Conservation (phyloP, 2,888 invertebrate species). For the Noctua comes region DNA sequence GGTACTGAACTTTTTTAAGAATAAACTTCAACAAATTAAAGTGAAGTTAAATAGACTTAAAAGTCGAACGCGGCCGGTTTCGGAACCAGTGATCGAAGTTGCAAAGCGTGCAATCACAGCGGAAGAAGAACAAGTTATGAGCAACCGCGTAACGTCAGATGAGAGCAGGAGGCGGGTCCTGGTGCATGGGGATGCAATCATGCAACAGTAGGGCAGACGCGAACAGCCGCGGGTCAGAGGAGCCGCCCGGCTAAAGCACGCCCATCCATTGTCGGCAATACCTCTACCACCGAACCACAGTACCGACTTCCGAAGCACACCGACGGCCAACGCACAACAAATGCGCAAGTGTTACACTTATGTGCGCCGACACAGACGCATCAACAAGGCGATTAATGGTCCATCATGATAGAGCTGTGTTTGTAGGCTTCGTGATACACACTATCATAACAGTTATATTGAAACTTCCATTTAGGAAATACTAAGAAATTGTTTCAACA, state of each 20-base stretch:
- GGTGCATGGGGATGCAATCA: constrained; percentile 73
- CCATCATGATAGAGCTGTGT: constrained; percentile 9
- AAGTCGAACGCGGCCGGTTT: constrained; percentile 1
- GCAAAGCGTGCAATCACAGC: constrained; percentile 70
- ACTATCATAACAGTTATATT: constrained; percentile 10
- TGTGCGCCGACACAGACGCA: constrained; percentile 24
- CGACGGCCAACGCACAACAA: constrained; percentile 21
- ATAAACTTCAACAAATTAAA: constrained; percentile 17
- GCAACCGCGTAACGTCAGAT: constrained; percentile 61
- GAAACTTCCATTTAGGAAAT: constrained; percentile 25
- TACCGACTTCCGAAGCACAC: constrained; percentile 37
- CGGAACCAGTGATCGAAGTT: constrained; percentile 28
- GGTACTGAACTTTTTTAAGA: not conserved
- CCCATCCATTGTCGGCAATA: constrained; percentile 67
- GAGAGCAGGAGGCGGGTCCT: constrained; percentile 75
- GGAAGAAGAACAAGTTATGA: constrained; percentile 68
- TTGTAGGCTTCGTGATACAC: constrained; percentile 16
- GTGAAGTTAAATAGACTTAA: constrained; percentile 3
- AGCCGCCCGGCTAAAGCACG: constrained; percentile 77
- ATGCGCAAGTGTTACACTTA: constrained; percentile 15
- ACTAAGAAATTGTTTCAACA: constrained; percentile 14
- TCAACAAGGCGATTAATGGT: constrained; percentile 9
- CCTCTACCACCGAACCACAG: constrained; percentile 46
- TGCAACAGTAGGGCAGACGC: constrained; percentile 69
- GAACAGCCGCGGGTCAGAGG: constrained; percentile 60